Evolutionary conservation across 2,797 vertebrate genomes (phyloP), one percentile per base, ranked within the genome.

Genomic region (Triplophysa yarkandensis): DNA sequence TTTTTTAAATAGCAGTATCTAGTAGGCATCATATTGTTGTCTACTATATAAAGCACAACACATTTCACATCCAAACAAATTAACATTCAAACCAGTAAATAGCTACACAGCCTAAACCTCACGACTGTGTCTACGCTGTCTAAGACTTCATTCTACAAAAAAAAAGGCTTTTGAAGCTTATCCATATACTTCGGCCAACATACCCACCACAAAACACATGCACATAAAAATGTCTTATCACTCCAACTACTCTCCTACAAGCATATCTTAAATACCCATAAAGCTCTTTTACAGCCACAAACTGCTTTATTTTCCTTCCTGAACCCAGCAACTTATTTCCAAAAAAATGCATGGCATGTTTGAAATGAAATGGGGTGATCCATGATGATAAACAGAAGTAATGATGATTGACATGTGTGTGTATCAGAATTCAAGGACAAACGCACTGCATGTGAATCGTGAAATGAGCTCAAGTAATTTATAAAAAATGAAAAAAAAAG

Each of bases 151-250:
- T 10, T 4, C 11, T 23, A 10, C 19, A 28, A 34, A 67, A 48
- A 43, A 32, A 6, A 23, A 9, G 48, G 28, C 57, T 28, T 71
- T 71, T 62, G 44, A 39, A 21, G 21, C 5, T 9, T 62, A 14
- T 71, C 23, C 44, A 71, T 28, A 16, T 62, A 32, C 32, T 62
- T 39, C 57, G 17, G 52, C 6, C 25, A 30, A 3, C 25, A 50
- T 27, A 62, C n/a, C n/a, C n/a, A n/a, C 34, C 46, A 54, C 32
- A 64, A 17, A 72, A 54, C 46, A 63, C 69, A 61, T n/a, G 9
- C 3, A 0, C 41, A 52, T 10, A 63, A 62, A 60, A 28, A 60
- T 4, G 27, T 21, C 27, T 17, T 19, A 44, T 36, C 28, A 48
- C 6, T 36, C 23, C 11, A 34, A 14, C 55, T 8, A 1, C 21